Percentiles rank a stretch among this genome's conserved stretches.
Conservation (phyloP, 1,140 invertebrate genomes). For the Schlechtendalia chinensis region DNA sequence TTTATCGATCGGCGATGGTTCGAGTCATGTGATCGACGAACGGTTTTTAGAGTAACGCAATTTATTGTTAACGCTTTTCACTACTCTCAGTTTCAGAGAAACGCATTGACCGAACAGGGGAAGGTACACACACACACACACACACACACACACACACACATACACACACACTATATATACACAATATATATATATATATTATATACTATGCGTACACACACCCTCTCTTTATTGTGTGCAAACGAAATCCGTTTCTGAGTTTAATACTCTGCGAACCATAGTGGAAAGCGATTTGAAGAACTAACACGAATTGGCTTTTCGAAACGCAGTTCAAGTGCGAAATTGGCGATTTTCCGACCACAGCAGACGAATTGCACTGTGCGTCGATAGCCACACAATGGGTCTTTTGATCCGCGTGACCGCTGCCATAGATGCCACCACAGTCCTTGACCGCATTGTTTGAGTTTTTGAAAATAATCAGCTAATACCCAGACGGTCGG, state of each 20-base stretch:
- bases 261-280: slow-evolving; percentile 12
- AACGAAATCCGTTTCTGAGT: slow-evolving; percentile 33
- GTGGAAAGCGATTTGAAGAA: slow-evolving; percentile 32
- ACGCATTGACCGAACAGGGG: not conserved
- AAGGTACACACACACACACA: no score
- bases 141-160: no score
- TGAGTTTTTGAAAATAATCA: not conserved
- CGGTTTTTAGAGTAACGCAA: not conserved
- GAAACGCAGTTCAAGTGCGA: slow-evolving; percentile 35
- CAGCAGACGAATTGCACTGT: not conserved
- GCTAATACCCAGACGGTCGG: no score
- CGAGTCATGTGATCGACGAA: not conserved
- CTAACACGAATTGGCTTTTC: slow-evolving; percentile 26
- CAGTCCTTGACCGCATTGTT: slow-evolving; percentile 14
- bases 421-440: not conserved
- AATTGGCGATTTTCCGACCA: slow-evolving; percentile 32
- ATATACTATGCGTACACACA: not conserved
- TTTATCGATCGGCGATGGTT: not conserved
- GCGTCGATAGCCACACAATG: not conserved
- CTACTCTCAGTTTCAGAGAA: not conserved
- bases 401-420: slow-evolving; percentile 9
- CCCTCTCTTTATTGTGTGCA: not conserved
- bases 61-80: not conserved
- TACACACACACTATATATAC: no score
- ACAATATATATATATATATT: no score